Base-by-base conservation (phyloP, 2,797 vertebrate genomes). In the Telmatherina bonti region DNA sequence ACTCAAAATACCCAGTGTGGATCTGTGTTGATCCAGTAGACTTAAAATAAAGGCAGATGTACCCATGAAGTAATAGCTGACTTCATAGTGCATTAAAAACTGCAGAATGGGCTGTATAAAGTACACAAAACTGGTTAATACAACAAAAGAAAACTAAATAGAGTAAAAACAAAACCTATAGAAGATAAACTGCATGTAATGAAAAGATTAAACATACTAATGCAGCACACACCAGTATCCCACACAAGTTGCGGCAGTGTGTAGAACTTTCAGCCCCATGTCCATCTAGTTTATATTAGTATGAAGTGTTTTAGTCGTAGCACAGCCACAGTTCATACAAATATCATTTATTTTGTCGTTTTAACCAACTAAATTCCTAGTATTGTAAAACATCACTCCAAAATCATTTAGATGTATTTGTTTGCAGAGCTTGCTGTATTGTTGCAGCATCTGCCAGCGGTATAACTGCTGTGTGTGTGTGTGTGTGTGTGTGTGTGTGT, bases 101-200 rank as follows among this genome's bases (percentile, higher is more conserved):
- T 71, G 68, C 67, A 76, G 3, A 67, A 63, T 4, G 9, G 43
- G 56, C 27, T 68, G 43, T 62, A 75, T 57, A 68, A 80, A 61
- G 38, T 81, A 56, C 57, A 74, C 55, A 81, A 41, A 63, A 35
- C 27, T 64, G 64, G 81, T 83, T 87, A 89, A 71, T 92, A 91
- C 38, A 89, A 91, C 89, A 89, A 76, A 29, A 89, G 63, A 80
- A 70, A 72, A 83, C 24, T 76, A 66, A 33, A 59, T 12, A 72
- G 36, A 62, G 67, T 72, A 74, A 85, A 77, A 52, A 72, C 54
- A 72, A 71, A 77, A 16, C 36, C 70, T 43, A 70, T 43, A 8
- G 16, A 63, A 79, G 35, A 74, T 70, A 47, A 74, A 77, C 51
- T 31, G 38, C 13, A 67, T 66, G 20, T 61, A 74, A 56, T 65